Evolutionary conservation across 2,113 vertebrate species (phyloP).

Genomic region (Phrynosoma blainvillii): DNA sequence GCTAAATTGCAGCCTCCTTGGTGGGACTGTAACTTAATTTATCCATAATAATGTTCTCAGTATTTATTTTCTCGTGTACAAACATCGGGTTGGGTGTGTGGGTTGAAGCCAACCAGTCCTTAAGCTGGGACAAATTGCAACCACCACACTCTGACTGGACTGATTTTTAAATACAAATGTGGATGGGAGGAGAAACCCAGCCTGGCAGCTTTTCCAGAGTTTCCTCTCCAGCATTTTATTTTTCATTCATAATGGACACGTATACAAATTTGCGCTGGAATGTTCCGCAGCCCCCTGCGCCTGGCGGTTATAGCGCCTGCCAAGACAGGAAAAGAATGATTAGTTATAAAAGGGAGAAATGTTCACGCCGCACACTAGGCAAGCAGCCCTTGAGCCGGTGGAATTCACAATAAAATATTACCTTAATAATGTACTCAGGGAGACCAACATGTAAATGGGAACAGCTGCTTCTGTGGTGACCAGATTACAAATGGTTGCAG

Average conservation of each 20-base stretch:
- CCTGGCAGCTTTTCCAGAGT: slow-evolving; percentile 48
- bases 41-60: slow-evolving; percentile 51
- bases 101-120: slow-evolving; percentile 30
- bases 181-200: slow-evolving; percentile 22
- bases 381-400: slow-evolving; percentile 57
- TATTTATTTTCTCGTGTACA: slow-evolving; percentile 50
- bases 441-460: slow-evolving; percentile 53
- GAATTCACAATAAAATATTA: slow-evolving; percentile 58
- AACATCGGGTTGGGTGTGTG: slow-evolving; percentile 41
- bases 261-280: background rate
- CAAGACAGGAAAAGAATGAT: slow-evolving; percentile 61
- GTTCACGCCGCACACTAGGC: slow-evolving; percentile 23
- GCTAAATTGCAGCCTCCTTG: slow-evolving; percentile 34
- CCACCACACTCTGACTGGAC: slow-evolving; percentile 15
- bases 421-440: slow-evolving; percentile 64
- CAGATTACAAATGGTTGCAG: slow-evolving; percentile 49
- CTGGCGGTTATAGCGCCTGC: slow-evolving; percentile 35
- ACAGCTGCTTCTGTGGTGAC: slow-evolving; percentile 67
- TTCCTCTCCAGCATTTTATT: slow-evolving; percentile 43
- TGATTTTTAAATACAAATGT: slow-evolving; percentile 63
- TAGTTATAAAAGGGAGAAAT: slow-evolving; percentile 46
- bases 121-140: background rate
- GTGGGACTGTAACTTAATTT: slow-evolving; percentile 44
- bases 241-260: slow-evolving; percentile 43
- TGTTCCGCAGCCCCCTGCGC: slow-evolving; percentile 32